These are phyloP conservation scores for Alsophila aescularia DNA, from an alignment of 2,888 invertebrate genomes.

Conservation along the genomic window DNA sequence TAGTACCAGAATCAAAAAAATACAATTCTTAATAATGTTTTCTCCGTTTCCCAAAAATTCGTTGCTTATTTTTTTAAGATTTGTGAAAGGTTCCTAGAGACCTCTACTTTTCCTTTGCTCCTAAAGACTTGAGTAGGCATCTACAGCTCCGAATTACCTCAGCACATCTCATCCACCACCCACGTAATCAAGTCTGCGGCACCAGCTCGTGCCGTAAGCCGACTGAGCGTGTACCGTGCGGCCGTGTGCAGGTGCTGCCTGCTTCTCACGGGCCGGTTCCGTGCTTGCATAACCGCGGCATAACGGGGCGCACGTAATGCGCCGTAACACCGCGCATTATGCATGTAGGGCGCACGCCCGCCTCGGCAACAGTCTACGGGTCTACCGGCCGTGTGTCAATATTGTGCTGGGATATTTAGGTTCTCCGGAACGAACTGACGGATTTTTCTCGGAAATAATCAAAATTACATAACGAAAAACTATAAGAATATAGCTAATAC, in stretches of 20 bases:
- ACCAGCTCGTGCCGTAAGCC: conserved; percentile 48
- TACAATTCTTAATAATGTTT: too few species aligned
- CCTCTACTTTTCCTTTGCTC: too few species aligned
- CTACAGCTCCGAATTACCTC: too few species aligned
- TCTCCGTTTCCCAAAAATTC: too few species aligned
- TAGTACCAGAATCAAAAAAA: too few species aligned
- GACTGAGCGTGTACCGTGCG: conserved; percentile 47
- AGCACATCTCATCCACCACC: not conserved
- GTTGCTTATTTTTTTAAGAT: too few species aligned
- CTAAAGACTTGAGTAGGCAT: too few species aligned
- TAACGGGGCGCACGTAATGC: conserved; percentile 67
- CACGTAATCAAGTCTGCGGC: not conserved
- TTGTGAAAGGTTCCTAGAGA: too few species aligned
- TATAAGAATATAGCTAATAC: too few species aligned
- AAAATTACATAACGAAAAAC: too few species aligned
- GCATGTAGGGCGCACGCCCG: conserved; percentile 72
- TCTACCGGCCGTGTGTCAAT: not conserved
- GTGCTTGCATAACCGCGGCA: conserved; percentile 70
- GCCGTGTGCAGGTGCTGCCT: conserved; percentile 65
- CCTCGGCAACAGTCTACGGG: not conserved
- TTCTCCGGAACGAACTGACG: not conserved
- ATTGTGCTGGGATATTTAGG: not conserved
- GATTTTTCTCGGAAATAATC: not conserved
- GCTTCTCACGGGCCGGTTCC: conserved; percentile 76
- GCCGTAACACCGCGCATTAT: conserved; percentile 74